Evolutionary conservation across 2,797 vertebrate species (phyloP).

Genomic region (Myoxocephalus aenaeus): DNA sequence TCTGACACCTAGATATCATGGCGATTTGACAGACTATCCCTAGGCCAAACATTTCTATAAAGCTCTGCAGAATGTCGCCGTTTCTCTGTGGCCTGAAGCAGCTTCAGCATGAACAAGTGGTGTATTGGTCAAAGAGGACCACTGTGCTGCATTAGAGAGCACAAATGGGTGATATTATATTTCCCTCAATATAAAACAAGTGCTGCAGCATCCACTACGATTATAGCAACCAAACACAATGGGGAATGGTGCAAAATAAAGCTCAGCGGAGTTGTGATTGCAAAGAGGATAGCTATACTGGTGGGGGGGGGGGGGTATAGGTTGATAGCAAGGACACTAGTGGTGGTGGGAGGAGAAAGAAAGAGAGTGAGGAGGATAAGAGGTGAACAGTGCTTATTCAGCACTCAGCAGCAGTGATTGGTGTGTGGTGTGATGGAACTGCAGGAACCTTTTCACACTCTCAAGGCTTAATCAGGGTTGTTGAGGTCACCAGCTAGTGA

Average conservation of each 20-base stretch:
- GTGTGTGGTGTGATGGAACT: constrained; percentile 36
- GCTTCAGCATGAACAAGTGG: constrained; percentile 10
- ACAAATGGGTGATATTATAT: constrained; percentile 25
- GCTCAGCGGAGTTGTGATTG: constrained; percentile 17
- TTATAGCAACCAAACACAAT: constrained; percentile 27
- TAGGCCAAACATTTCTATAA: constrained; percentile 13
- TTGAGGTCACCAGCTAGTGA: constrained; percentile 3
- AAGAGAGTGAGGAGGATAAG: constrained; percentile 15
- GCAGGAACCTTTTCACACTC: constrained; percentile 31
- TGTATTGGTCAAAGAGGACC: constrained; percentile 35
- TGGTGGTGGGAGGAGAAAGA: constrained; percentile 24
- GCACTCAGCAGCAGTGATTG: constrained; percentile 65
- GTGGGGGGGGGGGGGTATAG: constrained; percentile 1
- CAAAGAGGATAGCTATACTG: constrained; percentile 15
- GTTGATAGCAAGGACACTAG: not conserved
- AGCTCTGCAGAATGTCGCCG: not conserved
- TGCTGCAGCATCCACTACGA: constrained; percentile 21
- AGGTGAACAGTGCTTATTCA: constrained; percentile 49
- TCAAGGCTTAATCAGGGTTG: constrained; percentile 30
- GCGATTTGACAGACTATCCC: constrained; percentile 6
- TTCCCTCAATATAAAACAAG: constrained; percentile 29
- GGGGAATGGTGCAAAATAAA: constrained; percentile 20
- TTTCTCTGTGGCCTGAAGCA: constrained; percentile 22
- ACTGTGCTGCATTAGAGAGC: not conserved
- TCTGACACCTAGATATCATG: not conserved